These are phyloP conservation scores for Planiliza haematocheilus DNA, from an alignment of 2,113 vertebrate genomes.

Conservation along the genomic window DNA sequence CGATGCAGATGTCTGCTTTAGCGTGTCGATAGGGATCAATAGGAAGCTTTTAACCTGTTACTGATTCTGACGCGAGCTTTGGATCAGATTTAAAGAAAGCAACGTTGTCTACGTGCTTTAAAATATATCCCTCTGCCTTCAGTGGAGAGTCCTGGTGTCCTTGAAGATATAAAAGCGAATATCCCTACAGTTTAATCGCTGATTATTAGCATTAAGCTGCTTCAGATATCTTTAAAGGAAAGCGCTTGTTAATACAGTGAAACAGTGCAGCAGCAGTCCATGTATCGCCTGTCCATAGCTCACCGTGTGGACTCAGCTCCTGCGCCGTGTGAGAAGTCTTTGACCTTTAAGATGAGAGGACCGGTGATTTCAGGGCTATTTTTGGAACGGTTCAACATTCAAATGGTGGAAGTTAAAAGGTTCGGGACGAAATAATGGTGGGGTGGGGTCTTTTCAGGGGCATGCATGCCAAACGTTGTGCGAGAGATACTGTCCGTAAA, in stretches of 20 bases:
- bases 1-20: slow-evolving; percentile 2
- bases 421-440: slow-evolving; percentile 3
- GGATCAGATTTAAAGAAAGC: slow-evolving; percentile 17
- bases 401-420: slow-evolving; percentile 52
- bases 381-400: slow-evolving; percentile 58
- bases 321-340: slow-evolving; percentile 26
- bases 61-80: slow-evolving; percentile 36
- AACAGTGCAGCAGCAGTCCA: not conserved
- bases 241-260: not conserved
- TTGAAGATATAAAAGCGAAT: not conserved
- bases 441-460: no score
- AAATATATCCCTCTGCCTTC: slow-evolving; percentile 1
- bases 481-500: slow-evolving; percentile 8
- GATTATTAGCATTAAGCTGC: not conserved
- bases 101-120: not conserved
- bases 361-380: slow-evolving; percentile 39
- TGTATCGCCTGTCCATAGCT: not conserved
- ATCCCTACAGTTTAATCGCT: not conserved
- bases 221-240: not conserved
- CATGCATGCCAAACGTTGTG: not conserved
- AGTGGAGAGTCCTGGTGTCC: not conserved
- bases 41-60: slow-evolving; percentile 25
- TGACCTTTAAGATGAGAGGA: slow-evolving; percentile 57
- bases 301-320: not conserved
- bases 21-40: slow-evolving; percentile 13